A percentile compares a stretch with the other conserved stretches of the same genome.
Conservation (phyloP, 2,888 invertebrate species). For the Ctena decussata region DNA sequence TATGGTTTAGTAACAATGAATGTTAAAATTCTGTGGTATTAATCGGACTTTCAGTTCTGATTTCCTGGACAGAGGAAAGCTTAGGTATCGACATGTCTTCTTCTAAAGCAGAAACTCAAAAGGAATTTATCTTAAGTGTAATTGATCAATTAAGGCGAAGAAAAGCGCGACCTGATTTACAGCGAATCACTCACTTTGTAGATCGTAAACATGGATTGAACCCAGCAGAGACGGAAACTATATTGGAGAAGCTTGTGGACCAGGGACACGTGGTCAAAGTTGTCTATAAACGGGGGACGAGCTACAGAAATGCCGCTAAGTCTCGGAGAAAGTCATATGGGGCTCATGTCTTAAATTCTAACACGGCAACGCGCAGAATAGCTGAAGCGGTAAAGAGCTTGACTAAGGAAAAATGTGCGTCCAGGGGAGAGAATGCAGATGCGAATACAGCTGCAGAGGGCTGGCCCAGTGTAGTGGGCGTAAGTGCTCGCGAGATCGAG, state of each 20-base stretch:
- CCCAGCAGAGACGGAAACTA: slow-evolving; percentile 89
- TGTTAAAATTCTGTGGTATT: neutral
- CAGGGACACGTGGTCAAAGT: slow-evolving; percentile 93
- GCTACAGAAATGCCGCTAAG: slow-evolving; percentile 94
- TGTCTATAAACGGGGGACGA: slow-evolving; percentile 95
- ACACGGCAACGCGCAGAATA: slow-evolving; percentile 70
- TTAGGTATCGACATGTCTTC: slow-evolving; percentile 48
- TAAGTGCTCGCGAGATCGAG: slow-evolving; percentile 78
- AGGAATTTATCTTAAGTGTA: slow-evolving; percentile 91
- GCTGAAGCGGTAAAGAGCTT: slow-evolving; percentile 67
- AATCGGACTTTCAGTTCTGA: neutral
- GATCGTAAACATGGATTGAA: slow-evolving; percentile 92
- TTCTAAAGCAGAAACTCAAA: slow-evolving; percentile 26
- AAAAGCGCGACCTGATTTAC: slow-evolving; percentile 94
- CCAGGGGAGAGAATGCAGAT: neutral
- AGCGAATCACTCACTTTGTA: slow-evolving; percentile 94
- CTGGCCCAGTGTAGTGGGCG: slow-evolving; percentile 61
- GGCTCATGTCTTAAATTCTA: slow-evolving; percentile 79
- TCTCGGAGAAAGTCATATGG: slow-evolving; percentile 89
- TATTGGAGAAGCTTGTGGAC: slow-evolving; percentile 92
- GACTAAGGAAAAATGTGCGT: slow-evolving; percentile 8
- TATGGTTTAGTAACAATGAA: neutral
- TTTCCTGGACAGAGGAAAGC: neutral
- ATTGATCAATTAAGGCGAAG: slow-evolving; percentile 94
- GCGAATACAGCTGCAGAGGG: neutral